Evolutionary conservation across 2,888 invertebrate species (phyloP).

Genomic region (Drosophila diplacantha): DNA sequence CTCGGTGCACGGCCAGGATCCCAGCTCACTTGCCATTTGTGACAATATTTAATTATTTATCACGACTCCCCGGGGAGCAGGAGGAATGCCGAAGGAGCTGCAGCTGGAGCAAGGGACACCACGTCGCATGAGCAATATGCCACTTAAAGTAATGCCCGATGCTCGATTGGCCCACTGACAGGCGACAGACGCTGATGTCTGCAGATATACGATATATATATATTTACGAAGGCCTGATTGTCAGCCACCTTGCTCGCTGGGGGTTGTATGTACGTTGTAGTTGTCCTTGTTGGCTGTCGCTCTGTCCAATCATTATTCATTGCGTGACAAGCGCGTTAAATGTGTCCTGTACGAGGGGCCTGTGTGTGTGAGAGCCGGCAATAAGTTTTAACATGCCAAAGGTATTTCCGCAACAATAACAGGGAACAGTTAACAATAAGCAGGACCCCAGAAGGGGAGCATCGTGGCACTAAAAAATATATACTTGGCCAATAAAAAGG

Average conservation of each 20-base stretch:
- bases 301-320: constrained; percentile 69
- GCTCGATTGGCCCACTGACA: constrained; percentile 64
- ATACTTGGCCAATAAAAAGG: constrained; percentile 2
- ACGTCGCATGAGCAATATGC: constrained; percentile 69
- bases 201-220: background rate
- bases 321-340: constrained; percentile 69
- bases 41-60: constrained; percentile 68
- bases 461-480: constrained; percentile 33
- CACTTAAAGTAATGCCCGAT: constrained; percentile 57
- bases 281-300: constrained; percentile 22
- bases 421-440: constrained; percentile 13
- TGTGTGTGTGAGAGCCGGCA: constrained; percentile 49
- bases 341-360: constrained; percentile 40
- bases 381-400: constrained; percentile 61
- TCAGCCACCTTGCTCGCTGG: constrained; percentile 18
- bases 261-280: constrained; percentile 11
- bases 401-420: constrained; percentile 52
- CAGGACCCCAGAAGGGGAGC: constrained; percentile 36
- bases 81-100: constrained; percentile 17
- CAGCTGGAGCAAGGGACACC: constrained; percentile 27
- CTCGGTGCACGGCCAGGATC: constrained; percentile 6
- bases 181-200: constrained; percentile 57
- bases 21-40: constrained; percentile 40
- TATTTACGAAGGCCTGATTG: constrained; percentile 9
- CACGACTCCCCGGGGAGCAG: constrained; percentile 31